Evolutionary conservation across 2,113 vertebrate species (phyloP).

Genomic region (Romanogobio albipinnatus): DNA sequence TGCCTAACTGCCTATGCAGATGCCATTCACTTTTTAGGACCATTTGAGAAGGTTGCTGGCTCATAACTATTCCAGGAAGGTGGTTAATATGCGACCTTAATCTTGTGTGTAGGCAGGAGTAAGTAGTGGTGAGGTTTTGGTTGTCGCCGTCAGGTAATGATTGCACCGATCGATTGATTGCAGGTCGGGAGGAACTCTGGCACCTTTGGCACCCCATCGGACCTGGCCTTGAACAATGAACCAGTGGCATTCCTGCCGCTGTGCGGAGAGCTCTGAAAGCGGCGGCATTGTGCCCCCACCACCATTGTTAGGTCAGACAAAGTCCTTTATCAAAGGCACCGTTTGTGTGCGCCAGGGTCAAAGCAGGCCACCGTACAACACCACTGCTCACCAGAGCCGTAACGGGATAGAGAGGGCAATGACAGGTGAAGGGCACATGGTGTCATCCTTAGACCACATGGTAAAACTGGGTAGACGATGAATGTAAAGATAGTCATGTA

Average conservation of each 20-base stretch:
- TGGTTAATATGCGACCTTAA: background rate
- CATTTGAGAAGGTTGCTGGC: background rate
- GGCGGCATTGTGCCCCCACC: conserved; percentile 43
- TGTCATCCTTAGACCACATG: background rate
- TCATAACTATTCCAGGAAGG: background rate
- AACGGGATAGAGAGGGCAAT: background rate
- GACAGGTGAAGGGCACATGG: background rate
- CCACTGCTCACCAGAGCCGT: conserved; percentile 23
- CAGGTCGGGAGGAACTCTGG: conserved; percentile 15
- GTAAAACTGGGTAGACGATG: background rate
- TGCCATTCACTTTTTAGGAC: background rate
- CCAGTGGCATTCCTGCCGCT: conserved; percentile 31
- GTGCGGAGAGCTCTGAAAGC: conserved; percentile 33
- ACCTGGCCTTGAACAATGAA: conserved; percentile 20
- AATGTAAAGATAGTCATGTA: background rate
- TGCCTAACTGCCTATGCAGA: background rate
- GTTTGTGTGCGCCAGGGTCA: conserved; percentile 53
- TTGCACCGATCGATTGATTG: background rate
- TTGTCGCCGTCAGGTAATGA: background rate
- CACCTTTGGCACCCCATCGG: conserved; percentile 18
- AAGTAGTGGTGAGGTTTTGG: background rate
- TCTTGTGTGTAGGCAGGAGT: background rate
- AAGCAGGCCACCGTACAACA: conserved; percentile 29
- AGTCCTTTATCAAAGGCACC: conserved; percentile 55
- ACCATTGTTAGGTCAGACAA: conserved; percentile 59